Conservation (phyloP, 2,113 vertebrate genomes). For the Chelonoidis abingdonii region DNA sequence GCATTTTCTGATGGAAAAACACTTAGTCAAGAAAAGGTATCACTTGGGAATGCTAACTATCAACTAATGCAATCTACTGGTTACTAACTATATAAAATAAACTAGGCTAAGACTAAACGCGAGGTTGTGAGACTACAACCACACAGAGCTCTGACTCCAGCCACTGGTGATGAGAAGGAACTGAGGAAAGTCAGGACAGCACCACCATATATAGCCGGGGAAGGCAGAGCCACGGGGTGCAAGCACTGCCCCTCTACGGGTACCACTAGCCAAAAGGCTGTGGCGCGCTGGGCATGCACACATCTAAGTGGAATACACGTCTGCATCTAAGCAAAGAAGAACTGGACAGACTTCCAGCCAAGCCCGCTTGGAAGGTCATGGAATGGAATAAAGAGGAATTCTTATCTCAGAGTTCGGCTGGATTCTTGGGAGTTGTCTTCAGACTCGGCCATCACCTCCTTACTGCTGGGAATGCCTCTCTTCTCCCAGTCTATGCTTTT, state of each 20-base stretch:
- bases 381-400: not conserved
- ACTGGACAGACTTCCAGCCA: not conserved
- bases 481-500: not conserved
- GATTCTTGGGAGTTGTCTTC: not conserved
- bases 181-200: not conserved
- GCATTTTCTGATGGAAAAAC: not conserved
- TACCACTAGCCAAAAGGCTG: not conserved
- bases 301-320: not conserved
- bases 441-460: not conserved
- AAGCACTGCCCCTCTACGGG: not conserved
- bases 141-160: not conserved
- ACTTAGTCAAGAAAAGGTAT: not conserved
- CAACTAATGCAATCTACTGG: not conserved
- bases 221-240: not conserved
- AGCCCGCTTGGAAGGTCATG: slow-evolving; percentile 1
- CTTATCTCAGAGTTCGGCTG: not conserved
- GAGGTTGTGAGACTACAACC: not conserved
- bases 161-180: not conserved
- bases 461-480: not conserved
- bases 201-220: not conserved
- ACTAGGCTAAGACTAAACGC: not conserved
- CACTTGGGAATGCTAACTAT: not conserved
- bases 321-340: not conserved
- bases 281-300: not conserved
- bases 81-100: not conserved